Base-by-base conservation (phyloP, 2,888 invertebrate genomes). In the Hyalella azteca region DNA sequence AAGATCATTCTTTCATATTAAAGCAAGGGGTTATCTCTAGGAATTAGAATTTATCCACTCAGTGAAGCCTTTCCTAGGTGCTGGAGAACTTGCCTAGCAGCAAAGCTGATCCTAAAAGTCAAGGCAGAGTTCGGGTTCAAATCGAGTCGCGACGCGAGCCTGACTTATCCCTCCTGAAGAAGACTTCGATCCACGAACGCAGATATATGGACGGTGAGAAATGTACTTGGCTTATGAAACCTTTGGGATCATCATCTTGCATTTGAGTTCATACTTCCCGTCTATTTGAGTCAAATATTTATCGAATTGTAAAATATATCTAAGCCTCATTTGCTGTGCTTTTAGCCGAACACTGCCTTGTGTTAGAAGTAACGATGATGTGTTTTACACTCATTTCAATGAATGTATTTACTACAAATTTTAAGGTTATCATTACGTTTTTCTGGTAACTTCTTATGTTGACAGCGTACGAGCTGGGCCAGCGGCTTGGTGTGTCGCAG, bases 71-170 rank as follows among this genome's bases (percentile, higher is more conserved):
- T n/a, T n/a, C 5, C 26, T 26, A 66, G 66, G 66, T 66, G 66
- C 66, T 66, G 39, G 66, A 66, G 19, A 19, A 36, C 60, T 79
- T 85, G 29, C 86, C 92, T 92, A 90, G 93, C 75, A 87, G 91
- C 49, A 91, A 92, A 73, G 89, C 91, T 7, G 90, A 89, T 29
- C 88, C 89, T 7, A 86, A 89, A 7, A 90, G 90, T 85, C 90
- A 90, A 83, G 91, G 92, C 0, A 90, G 92, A 79, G 89, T 93
- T 77, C 91, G 91, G 87, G 90, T 93, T 82, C 87, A 87, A 0
- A 89, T 93, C 85, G 86, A 86, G 3, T 89, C 90, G 78, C 45
- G 86, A 0, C 85, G 86, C 0, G 92, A 92, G 86, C 93, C 93
- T 0, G 87, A 88, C 78, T 88, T 91, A 3, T 85, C 86, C 0